Conservation (phyloP, 2,888 invertebrate species). For the Clanis bilineata region DNA sequence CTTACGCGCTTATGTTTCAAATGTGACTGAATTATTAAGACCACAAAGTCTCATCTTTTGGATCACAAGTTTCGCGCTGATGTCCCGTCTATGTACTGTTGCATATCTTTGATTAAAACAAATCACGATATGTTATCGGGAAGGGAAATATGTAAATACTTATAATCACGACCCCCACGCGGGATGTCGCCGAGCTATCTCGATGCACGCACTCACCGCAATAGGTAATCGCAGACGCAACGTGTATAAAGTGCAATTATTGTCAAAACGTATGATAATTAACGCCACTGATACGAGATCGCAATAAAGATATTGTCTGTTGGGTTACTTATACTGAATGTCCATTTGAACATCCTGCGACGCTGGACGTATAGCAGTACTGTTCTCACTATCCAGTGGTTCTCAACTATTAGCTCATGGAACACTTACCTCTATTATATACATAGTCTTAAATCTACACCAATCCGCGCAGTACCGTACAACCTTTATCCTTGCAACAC, state of each 20-base stretch:
- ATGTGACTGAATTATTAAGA: no score
- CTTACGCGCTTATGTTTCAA: no score
- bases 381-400: not conserved
- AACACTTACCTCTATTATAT: no score
- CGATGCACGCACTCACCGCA: conserved; percentile 3
- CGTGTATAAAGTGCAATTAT: not conserved
- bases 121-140: not conserved
- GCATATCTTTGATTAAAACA: no score
- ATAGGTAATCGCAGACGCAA: not conserved
- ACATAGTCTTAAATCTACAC: no score
- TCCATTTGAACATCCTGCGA: conserved; percentile 14
- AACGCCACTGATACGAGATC: not conserved
- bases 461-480: no score
- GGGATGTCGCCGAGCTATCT: conserved; percentile 19
- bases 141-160: not conserved
- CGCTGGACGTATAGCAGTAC: not conserved
- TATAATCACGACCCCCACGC: not conserved
- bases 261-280: conserved; percentile 5
- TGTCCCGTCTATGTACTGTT: no score
- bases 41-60: no score
- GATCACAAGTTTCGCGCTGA: no score
- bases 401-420: not conserved
- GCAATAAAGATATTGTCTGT: conserved; percentile 5
- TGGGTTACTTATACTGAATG: no score
- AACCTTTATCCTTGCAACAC: no score